Evolutionary conservation across 2,888 invertebrate genomes (phyloP).

Genomic region (Drosophila prolongata): DNA sequence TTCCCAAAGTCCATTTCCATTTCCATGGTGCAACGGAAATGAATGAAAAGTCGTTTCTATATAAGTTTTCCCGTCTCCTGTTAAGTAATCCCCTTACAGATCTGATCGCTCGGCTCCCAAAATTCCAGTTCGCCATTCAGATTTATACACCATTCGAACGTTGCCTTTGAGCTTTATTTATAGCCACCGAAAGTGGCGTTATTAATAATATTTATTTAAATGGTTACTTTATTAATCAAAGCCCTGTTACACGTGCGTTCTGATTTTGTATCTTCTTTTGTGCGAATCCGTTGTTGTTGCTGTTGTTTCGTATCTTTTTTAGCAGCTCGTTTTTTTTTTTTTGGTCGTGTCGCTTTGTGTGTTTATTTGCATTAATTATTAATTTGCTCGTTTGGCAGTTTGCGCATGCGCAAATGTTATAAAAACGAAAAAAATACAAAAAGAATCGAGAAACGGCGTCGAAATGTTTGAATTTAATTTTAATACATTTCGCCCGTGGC

Average conservation of each 20-base stretch:
- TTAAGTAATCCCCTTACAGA: conserved; percentile 4
- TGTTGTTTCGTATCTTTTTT: conserved; percentile 40
- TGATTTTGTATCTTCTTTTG: conserved; percentile 61
- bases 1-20: not conserved
- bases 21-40: conserved; percentile 34
- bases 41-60: conserved; percentile 37
- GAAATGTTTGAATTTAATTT: conserved; percentile 74
- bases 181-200: conserved; percentile 47
- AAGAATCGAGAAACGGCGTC: conserved; percentile 35
- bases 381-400: conserved; percentile 76
- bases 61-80: not conserved
- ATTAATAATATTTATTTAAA: conserved; percentile 67
- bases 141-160: conserved; percentile 28
- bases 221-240: conserved; percentile 71
- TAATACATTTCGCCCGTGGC: conserved; percentile 64
- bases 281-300: conserved; percentile 50
- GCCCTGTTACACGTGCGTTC: conserved; percentile 76
- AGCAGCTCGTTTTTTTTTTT: conserved; percentile 56
- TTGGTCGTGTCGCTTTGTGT: conserved; percentile 53
- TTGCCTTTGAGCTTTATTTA: conserved; percentile 46
- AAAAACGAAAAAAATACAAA: conserved; percentile 58
- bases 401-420: conserved; percentile 80
- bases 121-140: conserved; percentile 26
- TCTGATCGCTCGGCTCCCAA: not conserved
- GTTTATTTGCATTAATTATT: conserved; percentile 79